Percentiles rank a stretch among this genome's conserved stretches.
Conservation (phyloP, 2,888 invertebrate genomes). For the Muscina levida region DNA sequence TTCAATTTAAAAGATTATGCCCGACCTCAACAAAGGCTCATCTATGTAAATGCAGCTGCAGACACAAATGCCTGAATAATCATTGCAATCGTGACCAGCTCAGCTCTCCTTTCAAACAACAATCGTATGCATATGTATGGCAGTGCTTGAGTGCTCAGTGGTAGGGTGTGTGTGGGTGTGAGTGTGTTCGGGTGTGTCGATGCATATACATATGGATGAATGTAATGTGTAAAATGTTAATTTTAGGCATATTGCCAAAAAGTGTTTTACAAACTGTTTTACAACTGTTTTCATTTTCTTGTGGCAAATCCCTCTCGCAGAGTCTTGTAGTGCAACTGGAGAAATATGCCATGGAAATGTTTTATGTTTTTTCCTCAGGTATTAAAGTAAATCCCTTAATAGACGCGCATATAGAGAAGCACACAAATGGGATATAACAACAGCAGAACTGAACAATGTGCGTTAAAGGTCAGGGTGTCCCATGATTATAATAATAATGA, state of each 20-base stretch:
- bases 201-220: not conserved
- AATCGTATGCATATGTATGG: too few relatives aligned
- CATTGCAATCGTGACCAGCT: not conserved
- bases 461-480: too few relatives aligned
- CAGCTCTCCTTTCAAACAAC: too few relatives aligned
- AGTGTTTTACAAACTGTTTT: slow-evolving; percentile 38
- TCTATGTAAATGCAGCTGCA: slow-evolving; percentile 28
- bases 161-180: not conserved
- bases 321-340: slow-evolving; percentile 1
- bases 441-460: too few relatives aligned
- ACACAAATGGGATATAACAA: not conserved
- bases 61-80: slow-evolving; percentile 10
- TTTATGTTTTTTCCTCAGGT: slow-evolving; percentile 38
- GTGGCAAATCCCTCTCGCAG: not conserved
- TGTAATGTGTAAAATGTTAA: slow-evolving; percentile 57
- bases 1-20: slow-evolving; percentile 61
- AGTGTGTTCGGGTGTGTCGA: not conserved
- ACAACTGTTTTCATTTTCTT: slow-evolving; percentile 17
- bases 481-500: too few relatives aligned
- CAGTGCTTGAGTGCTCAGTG: too few relatives aligned
- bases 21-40: slow-evolving; percentile 56
- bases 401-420: not conserved
- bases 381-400: slow-evolving; percentile 19
- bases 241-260: slow-evolving; percentile 64
- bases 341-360: slow-evolving; percentile 38